phyloP scores from a whole-genome alignment of 1,140 invertebrate species.

The Acarapis woodi region DNA sequence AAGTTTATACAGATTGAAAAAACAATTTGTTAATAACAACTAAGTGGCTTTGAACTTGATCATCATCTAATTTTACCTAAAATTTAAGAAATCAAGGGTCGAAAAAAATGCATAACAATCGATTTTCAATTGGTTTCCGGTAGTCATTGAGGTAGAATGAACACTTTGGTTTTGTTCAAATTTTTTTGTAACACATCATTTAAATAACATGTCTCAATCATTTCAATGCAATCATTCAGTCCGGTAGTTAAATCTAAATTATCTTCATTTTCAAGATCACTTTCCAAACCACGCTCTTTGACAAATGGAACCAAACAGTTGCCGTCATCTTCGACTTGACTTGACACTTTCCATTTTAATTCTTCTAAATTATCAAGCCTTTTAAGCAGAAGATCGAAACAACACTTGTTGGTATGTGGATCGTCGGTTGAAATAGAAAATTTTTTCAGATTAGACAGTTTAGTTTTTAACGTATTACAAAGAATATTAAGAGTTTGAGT shows the following conservation, averaged over 20 bases:
- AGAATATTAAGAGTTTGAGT: constrained; percentile 2
- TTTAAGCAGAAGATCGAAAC: constrained; percentile 5
- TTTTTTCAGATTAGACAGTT: constrained; percentile 1
- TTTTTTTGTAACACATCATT: background rate
- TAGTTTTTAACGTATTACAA: background rate
- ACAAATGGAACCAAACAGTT: constrained; percentile 6
- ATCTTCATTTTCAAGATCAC: constrained; percentile 2
- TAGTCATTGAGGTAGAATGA: background rate
- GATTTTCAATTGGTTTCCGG: too few species aligned
- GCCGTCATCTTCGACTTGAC: constrained; percentile 5
- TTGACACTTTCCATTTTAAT: constrained; percentile 3
- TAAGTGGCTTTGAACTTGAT: too few species aligned
- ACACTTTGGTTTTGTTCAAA: background rate
- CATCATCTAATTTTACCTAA: too few species aligned
- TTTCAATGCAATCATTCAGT: background rate
- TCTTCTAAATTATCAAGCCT: background rate
- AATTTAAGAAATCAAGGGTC: too few species aligned
- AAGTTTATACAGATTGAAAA: too few species aligned
- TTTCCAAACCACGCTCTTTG: constrained; percentile 3
- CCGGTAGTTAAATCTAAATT: background rate
- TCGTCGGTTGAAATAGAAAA: background rate
- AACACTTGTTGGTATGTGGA: constrained; percentile 4
- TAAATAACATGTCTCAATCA: background rate
- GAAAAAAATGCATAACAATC: too few species aligned
- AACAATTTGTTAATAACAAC: too few species aligned